Conservation (phyloP, 2,888 invertebrate species). For the Andrena praecox region DNA sequence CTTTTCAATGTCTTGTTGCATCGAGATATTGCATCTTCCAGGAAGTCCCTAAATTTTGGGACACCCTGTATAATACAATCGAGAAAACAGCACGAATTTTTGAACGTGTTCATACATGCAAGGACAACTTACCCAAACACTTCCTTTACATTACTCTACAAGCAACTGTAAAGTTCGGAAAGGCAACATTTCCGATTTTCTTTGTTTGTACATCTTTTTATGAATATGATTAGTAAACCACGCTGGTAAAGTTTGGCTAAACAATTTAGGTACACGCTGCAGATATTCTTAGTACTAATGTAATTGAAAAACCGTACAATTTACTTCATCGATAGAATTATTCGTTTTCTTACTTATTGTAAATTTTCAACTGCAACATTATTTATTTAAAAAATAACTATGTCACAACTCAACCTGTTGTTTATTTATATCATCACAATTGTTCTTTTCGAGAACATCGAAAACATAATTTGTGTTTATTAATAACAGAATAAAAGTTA, state of each 20-base stretch:
- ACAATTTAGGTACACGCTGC: neutral
- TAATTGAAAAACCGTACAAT: conserved; percentile 1
- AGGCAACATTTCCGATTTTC: no score
- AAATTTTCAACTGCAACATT: neutral
- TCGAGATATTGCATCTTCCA: no score
- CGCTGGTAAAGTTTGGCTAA: neutral
- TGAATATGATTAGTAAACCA: neutral
- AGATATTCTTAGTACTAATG: neutral
- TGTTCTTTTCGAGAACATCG: neutral
- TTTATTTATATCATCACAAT: conserved; percentile 11
- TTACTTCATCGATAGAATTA: neutral
- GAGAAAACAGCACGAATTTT: no score
- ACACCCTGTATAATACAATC: no score
- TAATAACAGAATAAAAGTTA: neutral
- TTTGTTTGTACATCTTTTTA: no score
- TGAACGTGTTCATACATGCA: no score
- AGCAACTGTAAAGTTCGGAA: no score
- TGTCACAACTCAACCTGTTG: neutral
- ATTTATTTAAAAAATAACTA: neutral
- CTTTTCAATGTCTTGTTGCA: no score
- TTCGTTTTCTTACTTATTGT: neutral
- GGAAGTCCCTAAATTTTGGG: no score
- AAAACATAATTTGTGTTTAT: neutral
- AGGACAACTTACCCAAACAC: no score
- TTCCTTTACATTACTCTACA: no score